These are phyloP conservation scores for Drosophila pseudoobscura DNA, from an alignment of 1,140 invertebrate genomes.

Conservation along the genomic window DNA sequence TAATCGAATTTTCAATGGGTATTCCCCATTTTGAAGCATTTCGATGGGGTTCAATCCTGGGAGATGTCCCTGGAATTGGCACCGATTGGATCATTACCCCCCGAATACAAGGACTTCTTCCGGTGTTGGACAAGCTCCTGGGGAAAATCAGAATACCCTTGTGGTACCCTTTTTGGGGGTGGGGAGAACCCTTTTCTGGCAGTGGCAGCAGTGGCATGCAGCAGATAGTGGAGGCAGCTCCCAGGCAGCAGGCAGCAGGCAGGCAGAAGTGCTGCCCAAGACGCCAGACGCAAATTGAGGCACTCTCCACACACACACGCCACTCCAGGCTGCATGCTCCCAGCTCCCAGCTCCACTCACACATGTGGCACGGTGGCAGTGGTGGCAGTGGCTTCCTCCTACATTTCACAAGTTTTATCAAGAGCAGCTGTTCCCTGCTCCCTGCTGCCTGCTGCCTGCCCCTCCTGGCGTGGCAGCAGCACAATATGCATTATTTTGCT, in stretches of 20 bases:
- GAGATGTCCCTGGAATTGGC: no score
- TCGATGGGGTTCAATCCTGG: no score
- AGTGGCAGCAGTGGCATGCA: slow-evolving; percentile 23
- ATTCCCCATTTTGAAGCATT: no score
- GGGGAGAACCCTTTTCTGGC: slow-evolving; percentile 25
- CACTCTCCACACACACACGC: slow-evolving; percentile 15
- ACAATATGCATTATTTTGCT: slow-evolving; percentile 66
- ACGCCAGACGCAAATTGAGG: slow-evolving; percentile 40
- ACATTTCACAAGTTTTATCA: slow-evolving; percentile 21
- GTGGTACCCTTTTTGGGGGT: no score
- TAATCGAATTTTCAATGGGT: no score
- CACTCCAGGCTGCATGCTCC: no score
- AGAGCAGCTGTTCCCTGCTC: slow-evolving; percentile 40
- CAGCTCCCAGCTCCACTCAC: no score
- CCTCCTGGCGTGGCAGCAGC: not conserved
- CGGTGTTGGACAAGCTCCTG: no score
- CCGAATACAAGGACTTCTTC: no score
- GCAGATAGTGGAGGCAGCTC: slow-evolving; percentile 9
- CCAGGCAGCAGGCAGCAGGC: no score
- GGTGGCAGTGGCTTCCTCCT: slow-evolving; percentile 28
- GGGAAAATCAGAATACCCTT: no score
- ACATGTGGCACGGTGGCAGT: slow-evolving; percentile 9
- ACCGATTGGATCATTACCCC: no score
- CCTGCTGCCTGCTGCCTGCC: slow-evolving; percentile 17
- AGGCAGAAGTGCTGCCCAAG: slow-evolving; percentile 11